These are phyloP conservation scores for Chiridota heheva DNA, from an alignment of 35 echinoderm and acorn worm genomes.

Conservation along the genomic window DNA sequence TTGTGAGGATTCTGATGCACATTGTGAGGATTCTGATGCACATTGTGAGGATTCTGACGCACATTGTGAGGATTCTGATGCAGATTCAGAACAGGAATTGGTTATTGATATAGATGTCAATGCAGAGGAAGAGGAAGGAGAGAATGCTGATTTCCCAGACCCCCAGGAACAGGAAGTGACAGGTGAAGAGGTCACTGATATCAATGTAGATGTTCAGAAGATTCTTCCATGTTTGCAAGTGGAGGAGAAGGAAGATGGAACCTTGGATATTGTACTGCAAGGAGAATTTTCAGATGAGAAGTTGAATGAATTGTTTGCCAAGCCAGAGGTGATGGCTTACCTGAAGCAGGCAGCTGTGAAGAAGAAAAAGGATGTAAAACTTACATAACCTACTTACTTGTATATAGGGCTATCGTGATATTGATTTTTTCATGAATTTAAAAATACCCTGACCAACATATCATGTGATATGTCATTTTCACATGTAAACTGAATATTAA, in stretches of 20 bases:
- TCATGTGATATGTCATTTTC: too few species aligned
- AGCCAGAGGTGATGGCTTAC: constrained; percentile 75
- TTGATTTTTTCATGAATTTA: too few species aligned
- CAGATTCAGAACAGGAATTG: not conserved
- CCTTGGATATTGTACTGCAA: constrained; percentile 60
- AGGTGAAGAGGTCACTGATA: not conserved
- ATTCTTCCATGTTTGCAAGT: constrained; percentile 63
- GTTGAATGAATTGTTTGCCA: constrained; percentile 75
- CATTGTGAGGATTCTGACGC: not conserved
- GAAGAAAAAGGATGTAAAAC: constrained; percentile 14
- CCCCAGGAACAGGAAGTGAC: not conserved
- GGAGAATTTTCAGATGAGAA: constrained; percentile 71
- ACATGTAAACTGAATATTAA: too few species aligned
- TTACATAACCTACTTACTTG: not conserved
- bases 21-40: not conserved
- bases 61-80: not conserved
- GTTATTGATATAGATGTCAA: not conserved
- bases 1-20: not conserved
- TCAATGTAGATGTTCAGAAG: constrained; percentile 49
- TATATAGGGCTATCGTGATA: not conserved
- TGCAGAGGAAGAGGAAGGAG: not conserved
- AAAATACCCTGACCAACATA: too few species aligned
- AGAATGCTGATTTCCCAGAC: too few species aligned
- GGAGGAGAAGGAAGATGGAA: constrained; percentile 66
- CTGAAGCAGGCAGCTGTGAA: constrained; percentile 40